Evolutionary conservation across 2,888 invertebrate species (phyloP), one percentile per base, ranked within the genome.

Genomic region (Steinernema scapterisci): DNA sequence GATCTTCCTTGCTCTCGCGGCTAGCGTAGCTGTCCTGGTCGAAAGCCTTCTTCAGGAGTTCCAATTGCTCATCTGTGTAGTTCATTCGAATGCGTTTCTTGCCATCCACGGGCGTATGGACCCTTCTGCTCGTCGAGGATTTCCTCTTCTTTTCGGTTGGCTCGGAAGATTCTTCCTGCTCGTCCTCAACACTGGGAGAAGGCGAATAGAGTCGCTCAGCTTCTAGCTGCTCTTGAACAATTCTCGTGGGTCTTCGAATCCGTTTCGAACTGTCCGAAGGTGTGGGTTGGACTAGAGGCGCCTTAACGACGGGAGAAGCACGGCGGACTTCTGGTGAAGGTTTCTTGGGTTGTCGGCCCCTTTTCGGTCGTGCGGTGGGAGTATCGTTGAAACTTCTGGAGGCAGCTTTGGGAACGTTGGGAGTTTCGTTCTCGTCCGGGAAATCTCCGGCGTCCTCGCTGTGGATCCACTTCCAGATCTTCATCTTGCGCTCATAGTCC

Each of bases 11-110:
- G 31, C 27, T 63, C 3, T 63, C 63, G 16, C 63, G 63, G 25
- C 25, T 63, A 27, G 63, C 63, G 27, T 63, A 63, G 16, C 31
- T 25, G 63, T 63, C 63, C 2, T 63, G 31, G 5, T 63, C 63
- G 31, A 63, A 63, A 6, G 63, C 63, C 11, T 63, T 63, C 63
- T n/a, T 63, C 63, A 63, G 31, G 27, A 63, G 11, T 7, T 16
- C 38, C 63, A 63, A 16, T 16, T 63, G 63, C 31, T 31, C 63
- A 16, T 63, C 63, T 1, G 63, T 63, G 63, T 63, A 63, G 31
- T 63, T 63, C 63, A 63, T 63, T 25, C 63, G 63, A 25, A 63
- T 63, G 11, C 63, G 21, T 27, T 63, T 63, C 16, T 31, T 27
- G 21, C 63, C 63, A 6, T 63, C 63, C 5, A n/a, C 31, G 16